Evolutionary conservation across 1,140 invertebrate species (phyloP), one percentile per base, ranked within the genome.

Genomic region (Lethrus apterus): DNA sequence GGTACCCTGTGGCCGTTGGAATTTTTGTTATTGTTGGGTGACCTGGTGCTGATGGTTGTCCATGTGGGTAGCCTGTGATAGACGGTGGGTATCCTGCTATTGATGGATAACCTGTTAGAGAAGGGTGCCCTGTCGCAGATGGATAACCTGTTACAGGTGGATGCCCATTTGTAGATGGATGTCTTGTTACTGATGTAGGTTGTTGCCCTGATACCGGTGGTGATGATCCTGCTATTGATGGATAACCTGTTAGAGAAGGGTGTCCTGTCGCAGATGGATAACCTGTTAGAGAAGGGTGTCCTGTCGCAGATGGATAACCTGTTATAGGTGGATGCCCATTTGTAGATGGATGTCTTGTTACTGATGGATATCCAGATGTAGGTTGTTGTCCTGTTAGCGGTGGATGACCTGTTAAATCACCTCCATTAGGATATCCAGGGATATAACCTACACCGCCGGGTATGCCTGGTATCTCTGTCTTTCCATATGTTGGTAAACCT

Each of bases 61-160:
- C n/a, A 34, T 23, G 29, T 19, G 34, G 24, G 24, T 26, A 10
- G 4, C 24, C 24, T 26, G 5, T 10, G 4, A 10, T 4, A n/a
- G n/a, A 4, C 4, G n/a, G 24, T n/a, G n/a, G n/a, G n/a, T n/a
- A n/a, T n/a, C n/a, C n/a, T n/a, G 5, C 10, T 5, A 26, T 26
- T 26, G 24, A 4, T 21, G 50, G 48, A 34, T 43, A 32, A 23
- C 41, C 32, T 1, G 26, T 4, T 23, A 20, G 11, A 10, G 38
- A 49, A 21, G 44, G 32, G 23, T 8, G 40, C 43, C 52, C 54
- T 13, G 44, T 11, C 4, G 35, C 44, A 34, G 45, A 23, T 18
- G 33, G 35, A 23, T 48, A 43, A 24, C 40, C 51, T 36, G 32
- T 26, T 21, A n/a, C n/a, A n/a, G n/a, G n/a, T n/a, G n/a, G n/a